Base-by-base conservation (phyloP, 1,140 invertebrate species). In the Parasteatoda tepidariorum region DNA sequence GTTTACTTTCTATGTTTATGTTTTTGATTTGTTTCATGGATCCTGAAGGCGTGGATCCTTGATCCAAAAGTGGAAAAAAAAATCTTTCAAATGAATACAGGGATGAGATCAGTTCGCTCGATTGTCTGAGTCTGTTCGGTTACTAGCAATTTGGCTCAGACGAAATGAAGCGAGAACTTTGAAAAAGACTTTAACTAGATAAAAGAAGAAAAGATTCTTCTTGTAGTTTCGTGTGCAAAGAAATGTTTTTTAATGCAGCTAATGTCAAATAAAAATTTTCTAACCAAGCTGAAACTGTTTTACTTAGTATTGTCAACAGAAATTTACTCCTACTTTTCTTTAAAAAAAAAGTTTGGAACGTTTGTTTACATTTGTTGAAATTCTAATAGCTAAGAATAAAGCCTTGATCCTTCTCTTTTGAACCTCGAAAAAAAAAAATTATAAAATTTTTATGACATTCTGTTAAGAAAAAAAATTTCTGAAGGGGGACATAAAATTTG, bases 1-100 rank as follows among this genome's bases (percentile, higher is more conserved):
- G 68, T 71, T 57, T 71, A 71, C 68, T 71, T 57, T 71, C 41
- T 9, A 18, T 74, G 22, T 61, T 38, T 74, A 61, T 74, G 71
- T 74, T 74, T 74, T 74, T 74, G 54, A 74, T 74, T 74, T 74
- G 55, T 74, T 74, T 57, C 68, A n/a, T 71, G 7, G 48, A 57
- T 15, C 26, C 15, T 9, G 28, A 71, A 26, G 11, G n/a, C 22
- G 22, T 34, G 5, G n/a, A 9, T 68, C 15, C 33, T 13, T 30
- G 13, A 48, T 34, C 18, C 13, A 11, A n/a, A 41, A 24, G 33
- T 33, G 9, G n/a, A 26, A 22, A 38, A 9, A 18, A 55, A 38
- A 28, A 71, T 31, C 41, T 68, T 22, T 68, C 26, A 5, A 68
- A 13, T 24, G 38, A 11, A 24, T n/a, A 13, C 18, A 24, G 31